A percentile compares a stretch with the other conserved stretches of the same genome.
These are phyloP conservation scores for Mustelus asterias DNA, from an alignment of 2,113 vertebrate genomes.

Conservation along the genomic window DNA sequence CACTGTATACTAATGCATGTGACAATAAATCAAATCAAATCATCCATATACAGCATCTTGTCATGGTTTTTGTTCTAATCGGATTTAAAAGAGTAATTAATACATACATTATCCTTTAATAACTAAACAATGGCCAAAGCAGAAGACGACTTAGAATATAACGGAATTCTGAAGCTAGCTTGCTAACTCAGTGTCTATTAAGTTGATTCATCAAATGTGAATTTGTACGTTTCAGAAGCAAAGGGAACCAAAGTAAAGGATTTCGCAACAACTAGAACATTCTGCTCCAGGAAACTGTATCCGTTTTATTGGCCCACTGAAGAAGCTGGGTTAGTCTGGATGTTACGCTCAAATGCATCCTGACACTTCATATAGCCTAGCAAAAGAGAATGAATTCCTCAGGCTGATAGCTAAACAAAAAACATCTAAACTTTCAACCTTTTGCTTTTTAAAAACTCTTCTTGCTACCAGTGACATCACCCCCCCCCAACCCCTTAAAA, in stretches of 20 bases:
- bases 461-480: background rate
- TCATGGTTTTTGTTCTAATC: background rate
- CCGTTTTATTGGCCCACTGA: background rate
- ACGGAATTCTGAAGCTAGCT: background rate
- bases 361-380: background rate
- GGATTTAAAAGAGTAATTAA: background rate
- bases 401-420: background rate
- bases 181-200: background rate
- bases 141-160: background rate
- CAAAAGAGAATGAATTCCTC: background rate
- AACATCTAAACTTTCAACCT: background rate
- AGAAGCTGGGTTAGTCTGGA: background rate
- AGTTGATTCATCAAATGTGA: background rate
- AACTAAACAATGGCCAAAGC: background rate
- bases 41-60: background rate
- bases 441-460: background rate
- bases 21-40: background rate
- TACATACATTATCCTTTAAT: background rate
- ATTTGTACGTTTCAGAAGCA: background rate
- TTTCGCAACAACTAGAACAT: background rate
- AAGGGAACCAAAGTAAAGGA: background rate
- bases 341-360: background rate
- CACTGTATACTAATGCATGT: too few relatives aligned
- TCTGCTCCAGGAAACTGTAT: background rate
- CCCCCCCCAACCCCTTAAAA: background rate